A percentile compares a stretch with the other conserved stretches of the same genome.
Evolutionary conservation across 2,888 invertebrate genomes (phyloP).

Genomic region (Epinotia demarniana): DNA sequence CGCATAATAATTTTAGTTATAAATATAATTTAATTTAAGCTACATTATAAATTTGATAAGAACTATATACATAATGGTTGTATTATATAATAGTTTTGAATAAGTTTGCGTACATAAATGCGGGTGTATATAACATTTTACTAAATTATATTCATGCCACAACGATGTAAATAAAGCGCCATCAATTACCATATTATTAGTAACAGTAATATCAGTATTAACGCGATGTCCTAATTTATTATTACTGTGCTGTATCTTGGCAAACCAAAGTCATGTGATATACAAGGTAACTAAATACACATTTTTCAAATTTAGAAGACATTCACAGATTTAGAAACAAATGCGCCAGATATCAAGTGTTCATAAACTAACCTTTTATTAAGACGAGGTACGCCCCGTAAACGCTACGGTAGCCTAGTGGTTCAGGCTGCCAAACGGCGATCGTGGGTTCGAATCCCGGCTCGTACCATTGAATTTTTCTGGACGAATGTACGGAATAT

Average conservation of each 20-base stretch:
- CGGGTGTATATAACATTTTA: conserved; percentile 72
- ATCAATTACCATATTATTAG: conserved; percentile 76
- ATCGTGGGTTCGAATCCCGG: too few species aligned
- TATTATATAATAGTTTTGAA: conserved; percentile 60
- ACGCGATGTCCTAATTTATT: conserved; percentile 76
- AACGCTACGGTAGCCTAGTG: too few species aligned
- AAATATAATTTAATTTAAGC: conserved; percentile 60
- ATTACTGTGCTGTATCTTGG: conserved; percentile 53
- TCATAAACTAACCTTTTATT: too few species aligned
- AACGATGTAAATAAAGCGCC: conserved; percentile 75
- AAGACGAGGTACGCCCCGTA: too few species aligned
- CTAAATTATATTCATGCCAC: conserved; percentile 76
- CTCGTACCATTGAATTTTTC: too few species aligned
- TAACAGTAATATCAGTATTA: conserved; percentile 81
- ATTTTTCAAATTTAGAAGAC: not conserved
- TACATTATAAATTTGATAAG: conserved; percentile 55
- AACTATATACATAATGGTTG: conserved; percentile 57
- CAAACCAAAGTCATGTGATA: conserved; percentile 50
- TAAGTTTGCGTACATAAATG: conserved; percentile 68
- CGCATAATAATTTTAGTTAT: conserved; percentile 46
- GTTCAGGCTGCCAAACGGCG: too few species aligned
- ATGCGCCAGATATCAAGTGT: too few species aligned
- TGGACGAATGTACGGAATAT: too few species aligned
- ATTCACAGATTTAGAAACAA: too few species aligned
- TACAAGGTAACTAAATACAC: not conserved